Evolutionary conservation across 2,888 invertebrate species (phyloP), one percentile per base, ranked within the genome.

Genomic region (Neoitamus cyanurus): DNA sequence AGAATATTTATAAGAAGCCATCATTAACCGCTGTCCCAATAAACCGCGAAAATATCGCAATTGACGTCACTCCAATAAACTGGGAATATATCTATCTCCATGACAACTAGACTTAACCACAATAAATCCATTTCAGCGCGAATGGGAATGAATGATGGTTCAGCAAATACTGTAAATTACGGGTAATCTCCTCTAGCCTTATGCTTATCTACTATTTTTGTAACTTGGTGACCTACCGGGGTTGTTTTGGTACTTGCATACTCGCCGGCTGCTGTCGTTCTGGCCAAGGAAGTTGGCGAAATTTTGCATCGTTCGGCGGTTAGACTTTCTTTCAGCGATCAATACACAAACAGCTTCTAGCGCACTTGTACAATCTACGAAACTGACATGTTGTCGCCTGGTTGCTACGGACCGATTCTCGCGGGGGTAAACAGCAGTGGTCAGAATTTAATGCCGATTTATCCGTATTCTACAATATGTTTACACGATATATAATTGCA

Each of bases 201-300:
- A 69, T n/a, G 25, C 28, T 69, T 69, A 69, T 69, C 69, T 37
- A 37, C 11, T 36, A 68, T 69, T 83, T 78, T 69, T 83, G 58
- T 70, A 9, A 70, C 15, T 58, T 83, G 9, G 34, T 34, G 83
- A 85, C 85, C 31, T 84, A 86, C 85, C 86, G 68, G 77, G 36
- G 83, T 84, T 85, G 83, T 48, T 84, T 78, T 86, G 87, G 84
- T 85, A 86, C 83, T 85, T 85, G 80, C 85, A 86, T 34, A 77
- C 31, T 15, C 84, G 85, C 80, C 85, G 85, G 28, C 85, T 84
- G 37, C 85, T 83, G 58, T 87, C 86, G 84, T 85, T 86, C 84
- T 83, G 86, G 84, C 83, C 85, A 15, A 85, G 80, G 31, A 84
- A 69, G 83, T 86, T 86, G n/a, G 68, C 48, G 80, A 85, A 85